These are phyloP conservation scores for Gadopsis bispinosus DNA, from an alignment of 2,797 vertebrate species.

Conservation along the genomic window DNA sequence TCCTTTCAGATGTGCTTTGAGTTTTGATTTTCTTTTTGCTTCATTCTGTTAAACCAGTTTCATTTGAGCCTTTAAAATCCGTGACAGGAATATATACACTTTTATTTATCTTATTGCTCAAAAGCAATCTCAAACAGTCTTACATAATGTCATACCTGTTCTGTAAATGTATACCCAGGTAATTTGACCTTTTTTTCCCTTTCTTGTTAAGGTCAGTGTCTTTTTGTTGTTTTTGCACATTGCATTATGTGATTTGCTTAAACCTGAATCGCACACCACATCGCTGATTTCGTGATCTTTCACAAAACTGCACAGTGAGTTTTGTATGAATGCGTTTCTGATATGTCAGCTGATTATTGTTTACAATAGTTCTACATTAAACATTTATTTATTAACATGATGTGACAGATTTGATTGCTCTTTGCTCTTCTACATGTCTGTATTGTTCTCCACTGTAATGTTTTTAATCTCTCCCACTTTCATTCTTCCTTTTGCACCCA, in stretches of 20 bases:
- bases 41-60: conserved; percentile 10
- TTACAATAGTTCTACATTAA: conserved; percentile 50
- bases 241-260: neutral
- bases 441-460: conserved; percentile 1
- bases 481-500: conserved; percentile 7
- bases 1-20: neutral
- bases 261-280: neutral
- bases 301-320: conserved; percentile 1
- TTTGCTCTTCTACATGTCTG: neutral
- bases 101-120: neutral
- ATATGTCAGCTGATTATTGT: conserved; percentile 17
- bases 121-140: neutral
- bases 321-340: conserved; percentile 21
- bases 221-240: neutral
- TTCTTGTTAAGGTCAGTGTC: too few species aligned
- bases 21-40: neutral
- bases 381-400: conserved; percentile 55
- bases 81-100: neutral
- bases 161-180: neutral
- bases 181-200: neutral
- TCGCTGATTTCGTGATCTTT: neutral
- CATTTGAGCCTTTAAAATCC: neutral
- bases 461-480: neutral
- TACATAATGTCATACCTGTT: neutral
- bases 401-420: neutral